A percentile compares a stretch with the other conserved stretches of the same genome.
Conservation (phyloP, 2,888 invertebrate species). For the Tetranychus piercei region DNA sequence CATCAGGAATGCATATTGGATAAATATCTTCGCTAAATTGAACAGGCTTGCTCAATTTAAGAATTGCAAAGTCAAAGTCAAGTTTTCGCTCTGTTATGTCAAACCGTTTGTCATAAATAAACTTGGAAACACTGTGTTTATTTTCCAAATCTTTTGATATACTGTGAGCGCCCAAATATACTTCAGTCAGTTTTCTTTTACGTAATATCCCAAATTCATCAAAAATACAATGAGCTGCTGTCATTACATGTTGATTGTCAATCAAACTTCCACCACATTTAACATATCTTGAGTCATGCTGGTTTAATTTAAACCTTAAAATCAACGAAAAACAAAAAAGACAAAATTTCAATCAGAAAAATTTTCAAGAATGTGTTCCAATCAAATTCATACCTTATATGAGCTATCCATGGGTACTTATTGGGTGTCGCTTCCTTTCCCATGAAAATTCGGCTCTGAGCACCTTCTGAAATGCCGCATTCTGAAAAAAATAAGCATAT, state of each 20-base stretch:
- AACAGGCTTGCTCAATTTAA: background rate
- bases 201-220: constrained; percentile 4
- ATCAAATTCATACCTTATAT: constrained; percentile 4
- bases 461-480: constrained; percentile 1
- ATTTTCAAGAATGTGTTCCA: background rate
- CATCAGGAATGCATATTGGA: constrained; percentile 8
- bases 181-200: constrained; percentile 3
- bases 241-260: constrained; percentile 10
- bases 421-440: background rate
- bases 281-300: background rate
- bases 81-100: constrained; percentile 4
- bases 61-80: constrained; percentile 9
- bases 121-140: background rate
- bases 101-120: constrained; percentile 9
- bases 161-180: constrained; percentile 1
- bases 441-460: constrained; percentile 9
- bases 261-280: constrained; percentile 8
- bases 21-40: background rate
- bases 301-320: constrained; percentile 1
- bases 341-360: background rate
- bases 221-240: constrained; percentile 8
- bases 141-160: constrained; percentile 5
- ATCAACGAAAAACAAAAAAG: background rate
- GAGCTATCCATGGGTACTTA: constrained; percentile 8
- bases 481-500: background rate